A percentile compares a stretch with the other conserved stretches of the same genome.
Evolutionary conservation across 2,113 vertebrate genomes (phyloP).

Genomic region (Pluvialis apricaria): DNA sequence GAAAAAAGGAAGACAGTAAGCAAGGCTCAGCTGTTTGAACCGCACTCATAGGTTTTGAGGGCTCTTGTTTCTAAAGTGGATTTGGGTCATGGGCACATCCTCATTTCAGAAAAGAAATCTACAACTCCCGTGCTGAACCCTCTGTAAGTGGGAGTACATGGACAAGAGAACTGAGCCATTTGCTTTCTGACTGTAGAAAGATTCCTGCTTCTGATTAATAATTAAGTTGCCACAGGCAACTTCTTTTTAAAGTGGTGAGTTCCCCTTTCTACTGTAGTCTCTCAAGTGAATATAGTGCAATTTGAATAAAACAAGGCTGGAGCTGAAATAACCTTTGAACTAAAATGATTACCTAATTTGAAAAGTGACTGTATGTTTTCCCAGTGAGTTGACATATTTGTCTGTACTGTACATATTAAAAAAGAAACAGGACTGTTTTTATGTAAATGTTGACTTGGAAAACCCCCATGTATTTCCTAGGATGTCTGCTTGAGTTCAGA

Average conservation of each 20-base stretch:
- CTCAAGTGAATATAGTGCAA: neutral
- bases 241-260: neutral
- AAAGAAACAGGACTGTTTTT: neutral
- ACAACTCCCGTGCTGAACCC: neutral
- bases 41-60: neutral
- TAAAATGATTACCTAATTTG: slow-evolving; percentile 5
- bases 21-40: neutral
- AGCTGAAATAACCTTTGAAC: slow-evolving; percentile 22
- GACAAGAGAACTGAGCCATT: neutral
- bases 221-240: neutral
- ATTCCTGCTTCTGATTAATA: neutral
- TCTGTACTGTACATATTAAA: neutral
- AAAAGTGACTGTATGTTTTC: neutral
- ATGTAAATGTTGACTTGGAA: neutral
- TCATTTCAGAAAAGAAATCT: neutral
- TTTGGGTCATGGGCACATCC: neutral
- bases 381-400: neutral
- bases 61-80: neutral
- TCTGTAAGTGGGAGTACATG: neutral
- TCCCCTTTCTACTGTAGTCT: neutral
- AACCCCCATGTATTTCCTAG: neutral
- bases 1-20: neutral
- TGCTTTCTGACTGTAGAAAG: neutral
- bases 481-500: neutral
- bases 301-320: slow-evolving; percentile 9